Evolutionary conservation across 2,888 invertebrate species (phyloP), one percentile per base, ranked within the genome.

Genomic region (Argynnis bischoffii): DNA sequence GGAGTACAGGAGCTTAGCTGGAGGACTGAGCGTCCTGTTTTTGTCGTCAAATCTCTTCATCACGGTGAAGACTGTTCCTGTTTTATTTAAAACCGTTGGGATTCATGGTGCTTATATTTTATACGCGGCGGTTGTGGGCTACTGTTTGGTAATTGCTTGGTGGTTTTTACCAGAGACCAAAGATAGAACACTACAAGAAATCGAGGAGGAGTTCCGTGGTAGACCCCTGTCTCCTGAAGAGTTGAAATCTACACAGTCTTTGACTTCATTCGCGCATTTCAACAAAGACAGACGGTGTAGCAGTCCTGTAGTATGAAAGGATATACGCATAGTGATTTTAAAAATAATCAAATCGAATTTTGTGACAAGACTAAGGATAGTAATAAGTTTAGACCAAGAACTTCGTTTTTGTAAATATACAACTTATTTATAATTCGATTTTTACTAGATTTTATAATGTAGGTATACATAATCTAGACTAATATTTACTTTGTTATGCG

Each of bases 1-100:
- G 35, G 90, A 92, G 65, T 93, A 93, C 54, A 90, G 95, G 63
- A 94, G 94, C 31, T 79, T 95, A 0, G 95, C 95, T 0, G 85
- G 88, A 0, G 87, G 87, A 0, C 79, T 89, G 18, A 87, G 87
- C 47, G 83, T 87, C 0, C 71, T 89, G 4, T 85, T 85, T 69
- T 78, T 85, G 8, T 87, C 89, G 0, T 70, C 77, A 0, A 85
- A 88, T 72, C 69, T 88, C 2, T 89, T 89, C 54, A 76, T 86
- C n/a, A 82, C 82, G 0, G 79, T 89, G 0, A 89, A 89, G 74
- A 88, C 89, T 14, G 77, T 83, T 0, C 87, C 88, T 0, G 77
- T 78, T 60, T 70, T 88, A 2, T 81, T 89, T 18, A 77, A 69
- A 0, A 79, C 74, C 0, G 67, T 86, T 13, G 81, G 86, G 2